These are phyloP conservation scores for Nomada flava DNA, from an alignment of 2,888 invertebrate species.

Conservation along the genomic window DNA sequence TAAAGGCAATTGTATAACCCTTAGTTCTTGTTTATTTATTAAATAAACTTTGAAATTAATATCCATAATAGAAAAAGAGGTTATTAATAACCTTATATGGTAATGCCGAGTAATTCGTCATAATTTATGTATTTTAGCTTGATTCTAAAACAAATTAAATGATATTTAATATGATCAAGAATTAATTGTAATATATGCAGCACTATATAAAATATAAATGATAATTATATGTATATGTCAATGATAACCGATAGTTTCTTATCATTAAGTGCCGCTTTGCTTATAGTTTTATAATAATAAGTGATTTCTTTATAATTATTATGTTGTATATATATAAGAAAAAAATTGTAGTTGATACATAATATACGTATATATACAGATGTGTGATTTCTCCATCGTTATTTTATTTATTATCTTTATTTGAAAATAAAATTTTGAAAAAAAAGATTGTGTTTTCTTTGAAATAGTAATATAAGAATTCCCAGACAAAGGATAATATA, in stretches of 20 bases:
- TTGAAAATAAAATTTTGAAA: too few species aligned
- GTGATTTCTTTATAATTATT: neutral
- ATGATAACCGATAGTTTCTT: neutral
- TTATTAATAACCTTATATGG: conserved; percentile 11
- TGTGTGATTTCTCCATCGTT: too few species aligned
- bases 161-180: neutral
- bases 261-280: neutral
- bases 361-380: too few species aligned
- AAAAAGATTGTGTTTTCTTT: conserved; percentile 13
- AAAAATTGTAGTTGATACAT: neutral
- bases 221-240: neutral
- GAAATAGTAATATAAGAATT: conserved; percentile 23
- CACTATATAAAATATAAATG: neutral
- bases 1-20: neutral
- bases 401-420: too few species aligned
- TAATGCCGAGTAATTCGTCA: neutral
- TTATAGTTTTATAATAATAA: neutral
- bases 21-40: neutral
- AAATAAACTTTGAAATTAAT: neutral
- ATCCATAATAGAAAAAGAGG: neutral
- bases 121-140: conserved; percentile 1
- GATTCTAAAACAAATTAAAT: neutral
- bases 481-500: conserved; percentile 25
- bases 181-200: neutral
- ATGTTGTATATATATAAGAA: neutral